Evolutionary conservation across 2,797 vertebrate species (phyloP), one percentile per base, ranked within the genome.

Genomic region (Xiphorhynchus erythropygius): DNA sequence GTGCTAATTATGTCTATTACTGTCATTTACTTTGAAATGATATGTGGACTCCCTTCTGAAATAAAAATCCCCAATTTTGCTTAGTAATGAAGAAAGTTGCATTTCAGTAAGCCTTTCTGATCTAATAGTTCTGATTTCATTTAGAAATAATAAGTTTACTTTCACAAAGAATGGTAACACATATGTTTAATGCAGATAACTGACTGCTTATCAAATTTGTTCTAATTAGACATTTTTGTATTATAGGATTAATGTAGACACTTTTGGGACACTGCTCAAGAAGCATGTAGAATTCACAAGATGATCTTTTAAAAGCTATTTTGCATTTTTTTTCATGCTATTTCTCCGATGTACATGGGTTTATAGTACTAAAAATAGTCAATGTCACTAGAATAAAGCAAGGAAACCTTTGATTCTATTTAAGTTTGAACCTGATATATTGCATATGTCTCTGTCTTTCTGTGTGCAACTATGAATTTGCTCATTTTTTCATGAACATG

Each of bases 101-200:
- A 92, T 98, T 98, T 97, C 96, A 97, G 93, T 95, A 97, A 97
- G 93, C 32, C 62, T 96, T 95, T 95, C 95, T 96, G 93, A 96
- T 97, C 96, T 97, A 98, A 97, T 96, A 90, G 95, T 95, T 98
- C 96, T 95, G 98, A 98, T 98, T 98, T 98, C 80, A 97, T 97
- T 97, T 97, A 92, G 97, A 98, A 98, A 98, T 98, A 98, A 98
- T 97, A 97, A 87, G 81, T 98, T 98, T 97, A 96, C 82, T 97
- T 96, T 50, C 93, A 94, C 50, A 91, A 95, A 95, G 95, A 97
- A 94, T 97, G 94, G 95, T 98, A 97, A 97, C 98, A 98, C 97
- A 97, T 98, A 97, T 98, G 98, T 98, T 99, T 98, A 98, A 98
- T 97, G 96, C 94, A 98, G 98, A 99, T 99, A 99, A 98, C 98